Conservation (phyloP, 2,888 invertebrate species). For the Melieria crassipennis region DNA sequence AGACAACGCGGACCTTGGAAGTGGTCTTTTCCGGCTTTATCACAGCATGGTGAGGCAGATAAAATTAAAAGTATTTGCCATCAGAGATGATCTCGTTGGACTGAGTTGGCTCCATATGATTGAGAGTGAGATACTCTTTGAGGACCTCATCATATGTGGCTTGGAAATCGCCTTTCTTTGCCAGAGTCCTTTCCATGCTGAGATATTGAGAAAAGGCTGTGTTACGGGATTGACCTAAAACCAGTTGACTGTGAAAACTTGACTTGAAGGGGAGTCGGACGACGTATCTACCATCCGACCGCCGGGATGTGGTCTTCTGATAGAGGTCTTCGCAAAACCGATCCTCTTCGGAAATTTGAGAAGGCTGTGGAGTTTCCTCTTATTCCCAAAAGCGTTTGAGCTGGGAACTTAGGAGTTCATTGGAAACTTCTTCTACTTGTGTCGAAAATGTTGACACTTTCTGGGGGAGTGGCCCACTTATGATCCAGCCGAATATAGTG, state of each 20-base stretch:
- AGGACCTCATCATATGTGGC: too few relatives aligned
- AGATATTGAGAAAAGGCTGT: too few relatives aligned
- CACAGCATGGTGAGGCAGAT: slow-evolving; percentile 40
- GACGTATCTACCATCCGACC: neutral
- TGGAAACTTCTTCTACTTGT: neutral
- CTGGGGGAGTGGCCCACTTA: slow-evolving; percentile 19
- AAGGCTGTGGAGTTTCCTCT: slow-evolving; percentile 1
- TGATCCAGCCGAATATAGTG: slow-evolving; percentile 26
- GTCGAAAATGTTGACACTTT: slow-evolving; percentile 20
- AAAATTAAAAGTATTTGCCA: slow-evolving; percentile 15
- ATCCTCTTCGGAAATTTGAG: too few relatives aligned
- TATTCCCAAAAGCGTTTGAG: slow-evolving; percentile 25
- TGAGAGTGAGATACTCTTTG: slow-evolving; percentile 13
- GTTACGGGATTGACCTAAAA: too few relatives aligned
- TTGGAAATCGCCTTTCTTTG: too few relatives aligned
- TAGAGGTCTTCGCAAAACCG: too few relatives aligned
- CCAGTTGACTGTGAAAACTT: too few relatives aligned
- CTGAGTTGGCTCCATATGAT: slow-evolving; percentile 27
- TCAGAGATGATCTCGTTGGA: neutral
- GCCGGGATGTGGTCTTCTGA: too few relatives aligned
- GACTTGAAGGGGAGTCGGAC: too few relatives aligned
- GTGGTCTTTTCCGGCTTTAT: slow-evolving; percentile 36
- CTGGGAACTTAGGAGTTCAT: neutral
- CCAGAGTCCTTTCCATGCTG: too few relatives aligned
- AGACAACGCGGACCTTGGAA: slow-evolving; percentile 40